Conservation (phyloP, 1,140 invertebrate genomes). For the Leptinotarsa texana region DNA sequence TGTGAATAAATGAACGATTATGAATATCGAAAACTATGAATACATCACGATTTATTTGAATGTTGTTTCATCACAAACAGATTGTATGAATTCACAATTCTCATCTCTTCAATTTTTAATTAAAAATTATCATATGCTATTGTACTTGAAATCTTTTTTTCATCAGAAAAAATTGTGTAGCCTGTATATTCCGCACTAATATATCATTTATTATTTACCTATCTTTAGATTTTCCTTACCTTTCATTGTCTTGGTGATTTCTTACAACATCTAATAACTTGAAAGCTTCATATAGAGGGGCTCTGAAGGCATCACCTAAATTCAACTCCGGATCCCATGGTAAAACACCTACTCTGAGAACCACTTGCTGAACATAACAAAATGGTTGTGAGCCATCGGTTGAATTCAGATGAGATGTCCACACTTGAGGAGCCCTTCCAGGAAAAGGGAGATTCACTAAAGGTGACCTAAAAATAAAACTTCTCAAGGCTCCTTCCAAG, state of each 20-base stretch:
- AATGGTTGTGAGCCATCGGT: conserved; percentile 65
- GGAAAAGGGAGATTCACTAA: conserved; percentile 79
- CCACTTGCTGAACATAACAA: conserved; percentile 84
- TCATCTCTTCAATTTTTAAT: too few relatives aligned
- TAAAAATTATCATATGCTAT: too few relatives aligned
- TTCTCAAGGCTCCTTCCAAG: too few relatives aligned
- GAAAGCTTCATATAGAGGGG: conserved; percentile 85
- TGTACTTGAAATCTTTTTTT: neutral
- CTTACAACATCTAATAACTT: conserved; percentile 81
- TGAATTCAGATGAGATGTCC: conserved; percentile 44
- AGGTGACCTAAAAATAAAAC: conserved; percentile 65
- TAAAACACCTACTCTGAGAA: conserved; percentile 69
- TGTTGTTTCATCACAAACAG: too few relatives aligned
- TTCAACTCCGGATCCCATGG: conserved; percentile 83
- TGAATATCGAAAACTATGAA: too few relatives aligned
- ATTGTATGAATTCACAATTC: too few relatives aligned
- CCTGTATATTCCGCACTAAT: neutral
- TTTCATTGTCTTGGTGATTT: conserved; percentile 78
- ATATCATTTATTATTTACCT: neutral
- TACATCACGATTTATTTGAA: too few relatives aligned
- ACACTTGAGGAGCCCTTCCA: conserved; percentile 75
- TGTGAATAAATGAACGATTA: too few relatives aligned
- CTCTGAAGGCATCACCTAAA: conserved; percentile 85
- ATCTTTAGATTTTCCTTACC: conserved; percentile 59
- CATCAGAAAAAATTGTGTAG: neutral